These are phyloP conservation scores for Myopa tessellatipennis DNA, from an alignment of 2,888 invertebrate genomes.

Conservation along the genomic window DNA sequence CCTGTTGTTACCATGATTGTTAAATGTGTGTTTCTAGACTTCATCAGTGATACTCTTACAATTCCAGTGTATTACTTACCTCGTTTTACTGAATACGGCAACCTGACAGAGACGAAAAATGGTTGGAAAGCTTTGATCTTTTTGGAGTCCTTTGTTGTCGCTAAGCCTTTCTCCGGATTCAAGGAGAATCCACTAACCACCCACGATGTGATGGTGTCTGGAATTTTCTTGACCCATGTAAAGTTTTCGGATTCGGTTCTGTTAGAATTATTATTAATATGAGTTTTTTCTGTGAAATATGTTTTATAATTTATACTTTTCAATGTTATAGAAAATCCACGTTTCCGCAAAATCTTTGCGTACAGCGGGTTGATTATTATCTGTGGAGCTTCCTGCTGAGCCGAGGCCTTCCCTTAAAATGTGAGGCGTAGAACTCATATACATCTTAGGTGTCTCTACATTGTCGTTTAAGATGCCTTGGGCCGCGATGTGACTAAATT, in stretches of 20 bases:
- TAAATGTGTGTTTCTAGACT: neutral
- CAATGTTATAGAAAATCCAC: conserved; percentile 73
- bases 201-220: conserved; percentile 87
- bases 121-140: conserved; percentile 81
- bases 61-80: conserved; percentile 73
- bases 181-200: conserved; percentile 83
- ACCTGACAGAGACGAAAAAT: conserved; percentile 85
- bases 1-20: conserved; percentile 60
- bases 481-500: too few relatives aligned
- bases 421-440: too few relatives aligned
- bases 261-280: neutral
- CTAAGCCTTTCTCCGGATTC: conserved; percentile 79
- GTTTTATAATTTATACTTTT: conserved; percentile 46
- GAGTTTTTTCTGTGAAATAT: neutral
- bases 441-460: too few relatives aligned
- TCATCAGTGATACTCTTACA: conserved; percentile 77
- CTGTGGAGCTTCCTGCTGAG: neutral
- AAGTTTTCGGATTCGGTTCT: conserved; percentile 55
- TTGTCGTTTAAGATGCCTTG: neutral
- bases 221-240: conserved; percentile 71
- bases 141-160: conserved; percentile 75
- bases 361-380: conserved; percentile 39
- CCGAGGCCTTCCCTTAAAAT: neutral
- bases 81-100: conserved; percentile 89
- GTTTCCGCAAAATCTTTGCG: conserved; percentile 79